Conservation (phyloP, 2,797 vertebrate genomes). For the Pantherophis vulpinus region DNA sequence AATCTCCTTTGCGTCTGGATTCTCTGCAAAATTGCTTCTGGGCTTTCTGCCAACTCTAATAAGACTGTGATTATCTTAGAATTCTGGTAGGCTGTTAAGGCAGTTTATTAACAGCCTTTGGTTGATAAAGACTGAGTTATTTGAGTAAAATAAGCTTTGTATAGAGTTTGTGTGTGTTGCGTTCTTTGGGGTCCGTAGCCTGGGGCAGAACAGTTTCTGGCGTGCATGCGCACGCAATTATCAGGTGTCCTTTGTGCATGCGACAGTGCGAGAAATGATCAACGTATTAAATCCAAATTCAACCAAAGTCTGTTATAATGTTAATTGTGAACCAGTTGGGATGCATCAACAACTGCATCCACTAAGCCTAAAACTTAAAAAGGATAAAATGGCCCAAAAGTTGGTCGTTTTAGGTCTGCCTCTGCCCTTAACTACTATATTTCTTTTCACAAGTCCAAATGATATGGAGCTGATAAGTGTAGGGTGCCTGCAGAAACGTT, state of each 20-base stretch:
- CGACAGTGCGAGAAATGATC: not conserved
- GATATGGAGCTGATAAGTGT: not conserved
- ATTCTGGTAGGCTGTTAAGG: no score
- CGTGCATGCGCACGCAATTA: fast-evolving
- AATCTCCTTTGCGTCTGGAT: no score
- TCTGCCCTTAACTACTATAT: not conserved
- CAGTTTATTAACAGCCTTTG: no score
- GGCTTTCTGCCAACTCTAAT: no score
- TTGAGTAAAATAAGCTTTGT: no score
- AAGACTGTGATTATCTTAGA: no score
- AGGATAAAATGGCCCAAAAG: not conserved
- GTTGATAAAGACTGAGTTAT: no score
- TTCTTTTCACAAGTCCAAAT: not conserved
- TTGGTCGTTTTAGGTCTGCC: not conserved
- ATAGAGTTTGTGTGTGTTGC: no score
- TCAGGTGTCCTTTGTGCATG: no score
- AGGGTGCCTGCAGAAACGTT: not conserved
- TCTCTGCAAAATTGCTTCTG: no score
- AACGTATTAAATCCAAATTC: not conserved
- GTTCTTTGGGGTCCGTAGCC: no score
- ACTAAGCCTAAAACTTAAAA: not conserved
- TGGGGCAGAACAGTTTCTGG: no score
- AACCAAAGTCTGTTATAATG: not conserved
- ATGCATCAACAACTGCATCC: not conserved
- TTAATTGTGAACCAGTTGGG: not conserved